Evolutionary conservation across 2,113 vertebrate species (phyloP).

Genomic region (Sceloporus undulatus): DNA sequence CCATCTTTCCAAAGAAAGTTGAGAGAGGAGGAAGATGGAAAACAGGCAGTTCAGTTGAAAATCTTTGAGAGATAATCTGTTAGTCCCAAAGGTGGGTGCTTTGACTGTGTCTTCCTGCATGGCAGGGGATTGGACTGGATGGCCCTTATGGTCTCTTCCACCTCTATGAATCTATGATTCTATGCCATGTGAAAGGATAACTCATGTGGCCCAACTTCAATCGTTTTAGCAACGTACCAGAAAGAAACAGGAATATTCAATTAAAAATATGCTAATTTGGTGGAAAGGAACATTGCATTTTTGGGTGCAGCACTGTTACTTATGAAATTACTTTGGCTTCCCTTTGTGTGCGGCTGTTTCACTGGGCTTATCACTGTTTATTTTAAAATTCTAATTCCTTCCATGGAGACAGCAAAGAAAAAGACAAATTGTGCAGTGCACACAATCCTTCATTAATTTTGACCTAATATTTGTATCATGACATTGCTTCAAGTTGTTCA

Average conservation of each 20-base stretch:
- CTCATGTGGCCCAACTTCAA: background rate
- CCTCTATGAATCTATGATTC: no score
- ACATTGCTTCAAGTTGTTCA: background rate
- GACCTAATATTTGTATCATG: background rate
- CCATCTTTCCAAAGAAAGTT: no score
- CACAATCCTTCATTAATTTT: background rate
- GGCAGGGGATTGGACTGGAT: no score
- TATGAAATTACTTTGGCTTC: background rate
- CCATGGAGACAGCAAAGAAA: background rate
- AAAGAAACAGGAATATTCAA: background rate
- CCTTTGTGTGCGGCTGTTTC: background rate
- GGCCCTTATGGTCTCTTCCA: no score
- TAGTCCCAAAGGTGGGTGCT: no score
- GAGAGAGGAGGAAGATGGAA: no score
- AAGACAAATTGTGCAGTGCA: background rate
- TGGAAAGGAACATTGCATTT: conserved; percentile 5
- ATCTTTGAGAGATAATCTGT: no score
- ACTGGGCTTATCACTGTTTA: background rate
- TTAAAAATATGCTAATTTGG: conserved; percentile 30
- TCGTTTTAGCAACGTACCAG: background rate
- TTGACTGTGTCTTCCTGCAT: no score
- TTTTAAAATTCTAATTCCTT: background rate
- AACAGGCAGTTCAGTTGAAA: no score
- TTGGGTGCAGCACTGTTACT: background rate
- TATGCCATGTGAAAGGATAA: background rate